Base-by-base conservation (phyloP, 35 echinoderm and acorn worm genomes). In the Hemicentrotus pulcherrimus region DNA sequence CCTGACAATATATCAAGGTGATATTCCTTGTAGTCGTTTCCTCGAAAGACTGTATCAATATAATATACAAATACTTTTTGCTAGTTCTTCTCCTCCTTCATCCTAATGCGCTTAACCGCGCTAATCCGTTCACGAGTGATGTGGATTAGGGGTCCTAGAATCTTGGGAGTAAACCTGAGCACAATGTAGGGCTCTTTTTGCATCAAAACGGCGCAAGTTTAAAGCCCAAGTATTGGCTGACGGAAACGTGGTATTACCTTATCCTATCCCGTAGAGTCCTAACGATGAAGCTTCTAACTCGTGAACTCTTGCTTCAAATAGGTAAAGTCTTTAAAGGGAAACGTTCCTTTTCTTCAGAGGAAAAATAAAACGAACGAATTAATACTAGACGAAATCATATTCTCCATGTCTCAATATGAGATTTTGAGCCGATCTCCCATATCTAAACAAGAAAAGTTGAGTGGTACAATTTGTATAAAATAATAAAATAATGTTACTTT, bases 61-160 rank as follows among this genome's bases (percentile, higher is more conserved):
- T n/a, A 78, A 78, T 78, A n/a, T 18, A 28, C 24, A 78, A 2
- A 78, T 78, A 78, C 22, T 78, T 78, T 78, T 6, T n/a, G 28
- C 65, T 78, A 22, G 65, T 78, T 78, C 65, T 78, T 28, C 65
- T 78, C 65, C 65, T 78, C 65, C 65, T 78, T 78, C 65, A 78
- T 78, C 65, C 65, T 78, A 78, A 78, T 28, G 24, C 65, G 19
- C 22, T 78, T 78, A 78, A 30, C 65, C 65, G 65, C 19, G 28
- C 22, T 78, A 78, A 78, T 78, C 65, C 65, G 9, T 78, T n/a
- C 65, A 78, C 65, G 65, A 78, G 65, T 78, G 65, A 78, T 28
- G 65, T 28, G 65, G 65, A 78, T 78, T 78, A 78, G 65, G 65
- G n/a, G 65, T 8, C 65, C 65, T 78, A 78, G 65, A 78, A 78